Evolutionary conservation across 1,140 invertebrate species (phyloP).

Genomic region (Orius laevigatus): DNA sequence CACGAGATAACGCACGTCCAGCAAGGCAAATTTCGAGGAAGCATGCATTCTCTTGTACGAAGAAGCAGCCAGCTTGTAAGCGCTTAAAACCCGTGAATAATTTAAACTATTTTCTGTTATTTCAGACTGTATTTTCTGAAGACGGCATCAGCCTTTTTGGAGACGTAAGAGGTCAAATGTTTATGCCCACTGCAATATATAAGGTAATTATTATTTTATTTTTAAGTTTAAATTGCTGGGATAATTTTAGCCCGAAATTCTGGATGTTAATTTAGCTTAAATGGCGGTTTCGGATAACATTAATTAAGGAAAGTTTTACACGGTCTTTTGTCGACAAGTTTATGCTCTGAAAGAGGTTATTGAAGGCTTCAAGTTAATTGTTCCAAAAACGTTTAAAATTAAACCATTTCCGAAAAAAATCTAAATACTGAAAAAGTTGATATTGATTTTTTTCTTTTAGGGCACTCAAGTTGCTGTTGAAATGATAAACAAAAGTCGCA

Average conservation of each 20-base stretch:
- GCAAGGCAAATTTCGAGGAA: conserved; percentile 35
- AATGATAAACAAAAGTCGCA: conserved; percentile 47
- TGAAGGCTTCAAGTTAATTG: too few species aligned
- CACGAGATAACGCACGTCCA: conserved; percentile 44
- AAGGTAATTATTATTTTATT: conserved; percentile 38
- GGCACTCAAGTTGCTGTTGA: conserved; percentile 78
- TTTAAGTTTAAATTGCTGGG: neutral
- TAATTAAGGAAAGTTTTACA: neutral
- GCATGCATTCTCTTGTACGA: conserved; percentile 39
- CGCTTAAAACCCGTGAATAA: neutral
- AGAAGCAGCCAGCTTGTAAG: conserved; percentile 47
- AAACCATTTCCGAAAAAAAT: too few species aligned
- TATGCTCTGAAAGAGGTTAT: neutral
- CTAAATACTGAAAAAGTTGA: neutral
- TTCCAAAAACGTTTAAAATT: too few species aligned
- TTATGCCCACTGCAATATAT: conserved; percentile 72
- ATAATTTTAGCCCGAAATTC: neutral
- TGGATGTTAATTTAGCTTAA: too few species aligned
- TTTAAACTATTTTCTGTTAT: conserved; percentile 22
- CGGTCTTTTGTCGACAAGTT: conserved; percentile 1
- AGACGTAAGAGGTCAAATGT: conserved; percentile 53
- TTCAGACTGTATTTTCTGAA: conserved; percentile 50
- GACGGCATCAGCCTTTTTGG: conserved; percentile 59
- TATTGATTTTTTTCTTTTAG: conserved; percentile 26
- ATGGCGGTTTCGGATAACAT: too few species aligned